These are phyloP conservation scores for Germaria angustata DNA, from an alignment of 2,888 invertebrate genomes.

Conservation along the genomic window DNA sequence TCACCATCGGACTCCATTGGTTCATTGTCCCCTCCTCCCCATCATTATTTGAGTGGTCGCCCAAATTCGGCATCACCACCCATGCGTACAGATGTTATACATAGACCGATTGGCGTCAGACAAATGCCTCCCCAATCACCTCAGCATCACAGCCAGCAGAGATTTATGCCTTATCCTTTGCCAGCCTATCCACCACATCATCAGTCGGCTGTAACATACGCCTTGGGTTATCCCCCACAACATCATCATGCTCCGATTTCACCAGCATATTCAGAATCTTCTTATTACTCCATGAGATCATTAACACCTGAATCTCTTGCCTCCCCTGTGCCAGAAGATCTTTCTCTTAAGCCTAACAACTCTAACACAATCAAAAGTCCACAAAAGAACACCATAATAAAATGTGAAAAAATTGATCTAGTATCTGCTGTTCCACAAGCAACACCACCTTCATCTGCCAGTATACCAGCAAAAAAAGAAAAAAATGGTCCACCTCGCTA, in stretches of 20 bases:
- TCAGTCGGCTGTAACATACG: conserved; percentile 64
- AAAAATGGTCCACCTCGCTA: conserved; percentile 84
- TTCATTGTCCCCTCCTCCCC: conserved; percentile 78
- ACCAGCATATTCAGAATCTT: conserved; percentile 79
- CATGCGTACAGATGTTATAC: conserved; percentile 77
- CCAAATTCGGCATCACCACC: conserved; percentile 79
- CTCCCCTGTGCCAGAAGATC: conserved; percentile 78
- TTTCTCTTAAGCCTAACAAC: conserved; percentile 75
- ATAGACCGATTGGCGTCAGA: conserved; percentile 76
- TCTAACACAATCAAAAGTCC: conserved; percentile 61
- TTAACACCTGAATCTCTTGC: conserved; percentile 79
- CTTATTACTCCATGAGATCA: conserved; percentile 79
- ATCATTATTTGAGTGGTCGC: conserved; percentile 78
- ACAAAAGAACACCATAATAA: conserved; percentile 32
- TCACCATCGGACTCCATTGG: conserved; percentile 78
- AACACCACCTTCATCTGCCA: conserved; percentile 62
- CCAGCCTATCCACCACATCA: conserved; percentile 65
- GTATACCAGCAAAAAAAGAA: conserved; percentile 76
- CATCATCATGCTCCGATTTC: conserved; percentile 78
- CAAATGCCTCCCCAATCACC: conserved; percentile 69
- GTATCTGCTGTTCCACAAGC: conserved; percentile 59
- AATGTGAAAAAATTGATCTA: conserved; percentile 30
- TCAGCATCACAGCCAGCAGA: conserved; percentile 64
- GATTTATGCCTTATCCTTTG: conserved; percentile 67
- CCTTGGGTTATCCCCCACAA: conserved; percentile 67